Percentiles rank a stretch among this genome's conserved stretches.
Evolutionary conservation across 1,140 invertebrate species (phyloP).

Genomic region (Matsumurasca onukii): DNA sequence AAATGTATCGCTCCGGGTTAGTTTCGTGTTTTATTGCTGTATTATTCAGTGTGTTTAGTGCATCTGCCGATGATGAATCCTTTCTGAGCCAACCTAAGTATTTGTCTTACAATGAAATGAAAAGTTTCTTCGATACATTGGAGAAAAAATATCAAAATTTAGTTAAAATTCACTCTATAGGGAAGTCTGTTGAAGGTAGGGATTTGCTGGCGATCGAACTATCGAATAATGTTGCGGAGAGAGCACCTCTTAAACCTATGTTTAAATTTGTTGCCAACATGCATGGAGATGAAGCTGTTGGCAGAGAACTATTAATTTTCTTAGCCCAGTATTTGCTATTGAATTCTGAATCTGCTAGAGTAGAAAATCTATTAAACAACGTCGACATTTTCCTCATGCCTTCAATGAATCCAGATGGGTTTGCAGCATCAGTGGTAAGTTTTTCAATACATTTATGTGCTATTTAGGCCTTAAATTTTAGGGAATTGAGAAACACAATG

Average conservation of each 20-base stretch:
- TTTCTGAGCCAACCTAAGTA: background rate
- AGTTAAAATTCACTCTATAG: slow-evolving; percentile 52
- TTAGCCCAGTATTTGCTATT: slow-evolving; percentile 82
- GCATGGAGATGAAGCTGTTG: slow-evolving; percentile 97
- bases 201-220: slow-evolving; percentile 81
- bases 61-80: too few species aligned
- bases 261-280: slow-evolving; percentile 98
- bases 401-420: slow-evolving; percentile 91
- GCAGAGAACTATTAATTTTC: slow-evolving; percentile 83
- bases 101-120: background rate
- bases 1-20: too few species aligned
- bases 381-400: slow-evolving; percentile 92
- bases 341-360: slow-evolving; percentile 64
- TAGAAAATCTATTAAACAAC: slow-evolving; percentile 71
- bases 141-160: background rate
- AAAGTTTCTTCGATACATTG: background rate
- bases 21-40: too few species aligned
- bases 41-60: too few species aligned
- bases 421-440: slow-evolving; percentile 71
- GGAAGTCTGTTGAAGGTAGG: slow-evolving; percentile 73
- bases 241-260: slow-evolving; percentile 70
- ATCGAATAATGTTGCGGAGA: slow-evolving; percentile 62
- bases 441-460: too few species aligned
- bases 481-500: too few species aligned
- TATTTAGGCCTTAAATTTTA: too few species aligned